These are phyloP conservation scores for Rugalucina vietnamica DNA, from an alignment of 2,888 invertebrate genomes.

Conservation along the genomic window DNA sequence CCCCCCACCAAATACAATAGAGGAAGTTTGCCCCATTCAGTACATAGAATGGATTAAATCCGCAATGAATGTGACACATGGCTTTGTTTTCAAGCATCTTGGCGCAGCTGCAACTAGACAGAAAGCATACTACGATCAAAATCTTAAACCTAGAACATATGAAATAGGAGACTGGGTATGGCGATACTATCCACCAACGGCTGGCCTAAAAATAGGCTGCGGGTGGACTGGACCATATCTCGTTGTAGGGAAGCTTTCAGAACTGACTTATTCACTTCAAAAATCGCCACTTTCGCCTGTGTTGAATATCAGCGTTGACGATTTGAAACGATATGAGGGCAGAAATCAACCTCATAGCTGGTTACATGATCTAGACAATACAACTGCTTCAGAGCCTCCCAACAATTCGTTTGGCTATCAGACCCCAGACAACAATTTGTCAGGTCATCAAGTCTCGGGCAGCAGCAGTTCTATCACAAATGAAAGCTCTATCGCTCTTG, in stretches of 20 bases:
- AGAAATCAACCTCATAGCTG: constrained; percentile 20
- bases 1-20: constrained; percentile 2
- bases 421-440: too few species aligned
- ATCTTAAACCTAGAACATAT: constrained; percentile 7
- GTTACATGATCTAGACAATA: not conserved
- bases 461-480: too few species aligned
- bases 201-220: not conserved
- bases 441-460: too few species aligned
- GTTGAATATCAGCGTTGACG: constrained; percentile 40
- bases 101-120: not conserved
- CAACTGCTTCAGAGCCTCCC: not conserved
- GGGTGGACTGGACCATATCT: constrained; percentile 38
- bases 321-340: constrained; percentile 48
- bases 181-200: not conserved
- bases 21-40: constrained; percentile 11
- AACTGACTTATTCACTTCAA: constrained; percentile 44
- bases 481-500: too few species aligned
- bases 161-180: not conserved
- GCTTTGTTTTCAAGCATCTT: constrained; percentile 15
- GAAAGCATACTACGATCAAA: constrained; percentile 15
- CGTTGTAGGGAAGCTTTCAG: constrained; percentile 32
- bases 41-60: constrained; percentile 45
- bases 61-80: constrained; percentile 2
- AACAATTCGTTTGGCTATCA: too few species aligned
- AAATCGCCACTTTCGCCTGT: not conserved